Percentiles rank a stretch among this genome's conserved stretches.
Evolutionary conservation across 2,113 vertebrate genomes (phyloP).

Genomic region (Cromileptes altivelis): DNA sequence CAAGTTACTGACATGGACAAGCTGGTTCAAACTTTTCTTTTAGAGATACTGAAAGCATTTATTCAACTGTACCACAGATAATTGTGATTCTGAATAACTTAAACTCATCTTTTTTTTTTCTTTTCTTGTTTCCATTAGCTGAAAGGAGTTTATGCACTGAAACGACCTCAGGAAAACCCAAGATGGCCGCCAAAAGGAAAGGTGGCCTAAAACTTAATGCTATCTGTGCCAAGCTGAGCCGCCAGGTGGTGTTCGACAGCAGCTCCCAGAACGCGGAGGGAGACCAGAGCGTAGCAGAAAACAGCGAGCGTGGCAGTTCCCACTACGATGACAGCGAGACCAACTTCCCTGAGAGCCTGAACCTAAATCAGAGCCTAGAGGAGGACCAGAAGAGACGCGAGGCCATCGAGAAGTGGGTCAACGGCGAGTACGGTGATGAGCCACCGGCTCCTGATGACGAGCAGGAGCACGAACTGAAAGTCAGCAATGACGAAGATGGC

Average conservation of each 20-base stretch:
- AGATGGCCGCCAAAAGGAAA: constrained; percentile 99
- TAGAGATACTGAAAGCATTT: constrained; percentile 3
- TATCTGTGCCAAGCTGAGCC: constrained; percentile 99
- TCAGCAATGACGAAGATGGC: constrained; percentile 83
- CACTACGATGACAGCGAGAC: constrained; percentile 85
- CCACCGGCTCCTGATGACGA: constrained; percentile 74
- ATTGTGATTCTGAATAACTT: neutral
- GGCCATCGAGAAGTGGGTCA: constrained; percentile 99
- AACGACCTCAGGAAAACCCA: constrained; percentile 95
- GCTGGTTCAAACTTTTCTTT: constrained; percentile 31
- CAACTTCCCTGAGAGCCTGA: constrained; percentile 86
- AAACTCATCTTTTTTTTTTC: constrained; percentile 10
- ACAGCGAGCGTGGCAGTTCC: constrained; percentile 87
- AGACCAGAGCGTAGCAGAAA: constrained; percentile 87
- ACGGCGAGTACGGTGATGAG: constrained; percentile 96
- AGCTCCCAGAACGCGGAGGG: constrained; percentile 88
- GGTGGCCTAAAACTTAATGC: constrained; percentile 99
- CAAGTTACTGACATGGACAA: constrained; percentile 39
- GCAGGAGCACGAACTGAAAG: constrained; percentile 78
- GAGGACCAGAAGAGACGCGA: constrained; percentile 96
- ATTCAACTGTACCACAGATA: neutral
- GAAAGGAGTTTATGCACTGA: constrained; percentile 98
- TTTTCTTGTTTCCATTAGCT: constrained; percentile 84
- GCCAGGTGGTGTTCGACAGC: constrained; percentile 95
- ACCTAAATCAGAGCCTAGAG: constrained; percentile 88